phyloP scores from a whole-genome alignment of 2,113 vertebrate genomes.

The Bos indicus region DNA sequence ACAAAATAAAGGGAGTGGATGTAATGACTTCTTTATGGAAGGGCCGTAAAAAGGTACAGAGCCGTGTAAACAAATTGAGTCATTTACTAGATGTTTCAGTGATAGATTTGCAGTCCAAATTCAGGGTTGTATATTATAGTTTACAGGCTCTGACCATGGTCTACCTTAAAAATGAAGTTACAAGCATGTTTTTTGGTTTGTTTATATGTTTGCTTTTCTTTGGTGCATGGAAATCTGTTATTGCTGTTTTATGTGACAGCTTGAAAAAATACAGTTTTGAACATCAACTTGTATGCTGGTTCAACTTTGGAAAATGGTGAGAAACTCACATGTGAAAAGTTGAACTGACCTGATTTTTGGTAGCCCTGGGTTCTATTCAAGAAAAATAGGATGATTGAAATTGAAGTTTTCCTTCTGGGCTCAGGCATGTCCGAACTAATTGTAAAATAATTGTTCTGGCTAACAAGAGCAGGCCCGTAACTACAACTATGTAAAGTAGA shows the following conservation, averaged over 20 bases:
- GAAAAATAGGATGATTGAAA: constrained; percentile 60
- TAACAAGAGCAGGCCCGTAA: constrained; percentile 44
- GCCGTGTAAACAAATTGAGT: constrained; percentile 83
- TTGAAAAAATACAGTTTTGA: constrained; percentile 19
- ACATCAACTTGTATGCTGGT: not conserved
- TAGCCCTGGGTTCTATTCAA: constrained; percentile 61
- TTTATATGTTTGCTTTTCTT: not conserved
- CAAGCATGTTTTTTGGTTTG: not conserved
- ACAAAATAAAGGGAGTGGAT: constrained; percentile 81
- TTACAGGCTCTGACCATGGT: constrained; percentile 66
- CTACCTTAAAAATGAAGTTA: constrained; percentile 55
- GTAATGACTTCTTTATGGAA: constrained; percentile 84
- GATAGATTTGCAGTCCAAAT: constrained; percentile 74
- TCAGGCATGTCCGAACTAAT: constrained; percentile 75
- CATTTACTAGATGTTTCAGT: constrained; percentile 80
- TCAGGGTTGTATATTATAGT: constrained; percentile 70
- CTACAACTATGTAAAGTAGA: constrained; percentile 52
- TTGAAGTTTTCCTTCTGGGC: constrained; percentile 73
- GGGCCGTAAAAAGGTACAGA: constrained; percentile 79
- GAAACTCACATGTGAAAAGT: constrained; percentile 2
- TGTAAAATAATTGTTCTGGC: constrained; percentile 76
- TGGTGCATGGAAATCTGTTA: not conserved
- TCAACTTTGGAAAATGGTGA: not conserved
- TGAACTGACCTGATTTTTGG: constrained; percentile 37
- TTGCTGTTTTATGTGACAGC: not conserved